phyloP scores from a whole-genome alignment of 2,888 invertebrate genomes.

The Pharmacophagus antenor region DNA sequence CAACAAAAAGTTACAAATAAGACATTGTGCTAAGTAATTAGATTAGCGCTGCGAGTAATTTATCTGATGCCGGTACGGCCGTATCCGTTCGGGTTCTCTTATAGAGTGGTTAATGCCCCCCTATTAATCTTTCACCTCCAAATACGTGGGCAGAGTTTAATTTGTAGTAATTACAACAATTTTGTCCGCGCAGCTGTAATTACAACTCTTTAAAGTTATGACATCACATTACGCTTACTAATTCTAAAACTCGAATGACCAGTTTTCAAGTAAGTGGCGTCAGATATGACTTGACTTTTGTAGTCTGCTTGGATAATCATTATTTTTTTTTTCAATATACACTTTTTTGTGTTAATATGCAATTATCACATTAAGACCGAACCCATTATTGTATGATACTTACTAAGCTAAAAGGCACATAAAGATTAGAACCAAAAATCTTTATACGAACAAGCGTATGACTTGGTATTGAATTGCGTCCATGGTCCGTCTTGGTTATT shows the following conservation, averaged over 20 bases:
- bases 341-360: too few species aligned
- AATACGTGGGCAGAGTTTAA: slow-evolving; percentile 28
- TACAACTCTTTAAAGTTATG: slow-evolving; percentile 17
- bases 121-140: slow-evolving; percentile 25
- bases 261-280: background rate
- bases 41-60: slow-evolving; percentile 69
- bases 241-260: background rate
- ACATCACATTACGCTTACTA: slow-evolving; percentile 26
- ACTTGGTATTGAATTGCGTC: too few species aligned
- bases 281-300: background rate
- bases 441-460: too few species aligned
- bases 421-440: too few species aligned
- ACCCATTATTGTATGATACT: too few species aligned
- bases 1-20: slow-evolving; percentile 72
- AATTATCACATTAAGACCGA: too few species aligned
- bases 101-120: slow-evolving; percentile 37
- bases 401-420: too few species aligned
- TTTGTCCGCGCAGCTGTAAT: slow-evolving; percentile 22
- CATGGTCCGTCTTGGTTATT: too few species aligned
- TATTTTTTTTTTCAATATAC: background rate
- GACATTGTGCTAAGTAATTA: slow-evolving; percentile 78
- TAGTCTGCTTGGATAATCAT: too few species aligned
- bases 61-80: slow-evolving; percentile 36
- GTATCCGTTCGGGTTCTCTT: slow-evolving; percentile 27
- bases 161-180: slow-evolving; percentile 27